Base-by-base conservation (phyloP, 2,113 vertebrate genomes). In the Junco hyemalis region DNA sequence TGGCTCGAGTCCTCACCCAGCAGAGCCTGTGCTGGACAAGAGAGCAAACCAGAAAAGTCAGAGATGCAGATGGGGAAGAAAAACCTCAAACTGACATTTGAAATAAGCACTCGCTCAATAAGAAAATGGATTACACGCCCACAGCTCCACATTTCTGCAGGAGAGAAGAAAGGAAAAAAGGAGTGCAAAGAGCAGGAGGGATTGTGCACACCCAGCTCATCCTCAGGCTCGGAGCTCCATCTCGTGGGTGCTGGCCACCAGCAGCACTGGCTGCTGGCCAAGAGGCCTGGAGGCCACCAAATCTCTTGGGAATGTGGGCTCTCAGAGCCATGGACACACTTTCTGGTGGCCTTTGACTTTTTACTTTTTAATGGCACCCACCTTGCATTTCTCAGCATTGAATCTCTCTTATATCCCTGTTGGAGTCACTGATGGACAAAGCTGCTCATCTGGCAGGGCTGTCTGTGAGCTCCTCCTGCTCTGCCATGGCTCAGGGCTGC, bases 141-240 rank as follows among this genome's bases (percentile, higher is more conserved):
- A 7, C 5, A 26, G 38, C 16, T 64, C 53, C 16, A 8, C 28
- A 5, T 14, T 8, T 26, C 35, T 45, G n/a, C 4, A 2, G 22
- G 33, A 47, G 20, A 11, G 25, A 59, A 22, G 40, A 40, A 14
- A 5, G 3, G 7, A 12, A 59, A 36, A 8, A 6, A n/a, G 1
- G 0, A 17, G 6, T 0, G 6, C 1, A 7, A 11, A 1, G 12
- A 7, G 22, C 11, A 5, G 35, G 45, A 9, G 2, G 20, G 22
- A 45, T 45, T 45, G 45, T 42, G 42, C 42, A 16, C 42, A 42
- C 42, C 42, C n/a, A 42, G 42, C 42, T 42, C 42, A 42, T 42
- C 1, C 1, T 2, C 29, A 42, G 12, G 48, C 42, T 8, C 5
- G 9, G 85, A 74, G 81, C 79, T 90, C 94, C 91, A n/a, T n/a